Evolutionary conservation across 2,888 invertebrate genomes (phyloP), one percentile per base, ranked within the genome.

Genomic region (Nymphalis c-album): DNA sequence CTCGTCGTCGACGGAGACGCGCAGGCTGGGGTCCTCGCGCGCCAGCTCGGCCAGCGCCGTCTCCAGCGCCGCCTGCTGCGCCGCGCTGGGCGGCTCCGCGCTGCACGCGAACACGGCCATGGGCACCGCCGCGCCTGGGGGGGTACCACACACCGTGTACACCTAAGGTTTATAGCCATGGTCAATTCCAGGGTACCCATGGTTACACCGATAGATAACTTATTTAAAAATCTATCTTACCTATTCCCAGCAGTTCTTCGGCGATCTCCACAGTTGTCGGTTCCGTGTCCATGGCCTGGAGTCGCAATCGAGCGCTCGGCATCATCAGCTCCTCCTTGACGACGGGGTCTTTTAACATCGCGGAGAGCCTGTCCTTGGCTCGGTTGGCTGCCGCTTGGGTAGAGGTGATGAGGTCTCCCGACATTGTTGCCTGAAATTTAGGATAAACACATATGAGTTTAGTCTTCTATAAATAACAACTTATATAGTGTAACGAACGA

Each of bases 31-130:
- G 91, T 99, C 99, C 87, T 99, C 99, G 18, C 97, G 91, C 82
- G 95, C 95, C 63, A 99, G 87, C 82, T 97, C 95, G 6, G 88
- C 95, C 63, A 99, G 87, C 82, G 97, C 95, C 6, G 88, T 91
- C 31, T 55, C 53, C 31, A 99, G 92, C 0, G 98, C 98, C 17
- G 90, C 87, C 75, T 99, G 98, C 77, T 99, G 90, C 0, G 95
- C 93, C 75, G 95, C 81, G 76, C 97, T 97, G 0, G 97, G 96
- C 0, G 99, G 96, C 90, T 99, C 99, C 72, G 99, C 96, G 1
- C 98, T 96, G 85, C 99, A 99, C 81, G 98, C 97, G 90, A 98
- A 99, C 0, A 99, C 99, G 0, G 99, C 98, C 80, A 98, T 97
- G 0, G 98, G 98, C 68, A 98, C 90, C 57, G 93, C 93, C 0